These are phyloP conservation scores for Synanthedon formicaeformis DNA, from an alignment of 2,888 invertebrate genomes.

Conservation along the genomic window DNA sequence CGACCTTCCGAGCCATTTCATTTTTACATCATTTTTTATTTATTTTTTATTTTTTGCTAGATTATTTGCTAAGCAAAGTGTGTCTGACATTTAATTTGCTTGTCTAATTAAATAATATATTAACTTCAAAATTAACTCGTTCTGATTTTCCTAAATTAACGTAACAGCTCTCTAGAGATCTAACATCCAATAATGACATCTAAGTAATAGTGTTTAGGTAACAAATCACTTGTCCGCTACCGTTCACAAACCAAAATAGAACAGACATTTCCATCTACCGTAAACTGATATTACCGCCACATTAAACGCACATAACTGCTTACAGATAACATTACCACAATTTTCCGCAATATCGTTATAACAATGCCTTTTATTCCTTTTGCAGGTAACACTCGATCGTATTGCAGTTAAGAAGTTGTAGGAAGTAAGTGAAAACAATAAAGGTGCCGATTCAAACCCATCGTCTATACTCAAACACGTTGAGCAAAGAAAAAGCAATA, in stretches of 20 bases:
- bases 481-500: slow-evolving; percentile 53
- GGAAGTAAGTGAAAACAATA: background rate
- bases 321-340: background rate
- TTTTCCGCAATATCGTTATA: background rate
- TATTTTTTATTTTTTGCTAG: too few species aligned
- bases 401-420: background rate
- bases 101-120: too few species aligned
- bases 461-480: slow-evolving; percentile 30
- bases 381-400: slow-evolving; percentile 7
- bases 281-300: slow-evolving; percentile 8
- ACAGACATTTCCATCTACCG: slow-evolving; percentile 11
- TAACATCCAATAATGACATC: too few species aligned
- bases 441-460: background rate
- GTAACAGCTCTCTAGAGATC: too few species aligned
- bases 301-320: slow-evolving; percentile 4
- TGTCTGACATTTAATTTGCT: too few species aligned
- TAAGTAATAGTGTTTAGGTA: slow-evolving; percentile 15
- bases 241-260: slow-evolving; percentile 9
- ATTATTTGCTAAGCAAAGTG: too few species aligned
- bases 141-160: too few species aligned
- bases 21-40: too few species aligned
- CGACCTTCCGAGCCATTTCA: too few species aligned
- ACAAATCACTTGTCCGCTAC: slow-evolving; percentile 14
- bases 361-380: slow-evolving; percentile 1
- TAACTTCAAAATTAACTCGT: too few species aligned